phyloP scores from a whole-genome alignment of 1,140 invertebrate genomes.

The Heterodera schachtii region DNA sequence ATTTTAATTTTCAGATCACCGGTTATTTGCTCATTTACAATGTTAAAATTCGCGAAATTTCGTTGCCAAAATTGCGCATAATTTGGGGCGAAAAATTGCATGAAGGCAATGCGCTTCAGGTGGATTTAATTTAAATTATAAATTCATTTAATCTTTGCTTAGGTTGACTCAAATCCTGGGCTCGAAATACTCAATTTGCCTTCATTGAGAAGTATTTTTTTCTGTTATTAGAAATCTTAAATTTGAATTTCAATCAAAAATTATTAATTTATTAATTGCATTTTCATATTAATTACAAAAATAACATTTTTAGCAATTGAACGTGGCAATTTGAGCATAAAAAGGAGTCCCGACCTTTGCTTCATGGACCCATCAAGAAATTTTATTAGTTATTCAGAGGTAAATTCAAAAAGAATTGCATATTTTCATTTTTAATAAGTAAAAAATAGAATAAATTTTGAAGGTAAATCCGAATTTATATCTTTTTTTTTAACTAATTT shows the following conservation, averaged over 20 bases:
- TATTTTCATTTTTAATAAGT: constrained; percentile 10
- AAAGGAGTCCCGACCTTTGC: constrained; percentile 35
- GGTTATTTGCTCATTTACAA: constrained; percentile 50
- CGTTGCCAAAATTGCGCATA: constrained; percentile 40
- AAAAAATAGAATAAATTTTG: neutral
- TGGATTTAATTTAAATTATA: constrained; percentile 16
- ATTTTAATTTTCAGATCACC: constrained; percentile 38
- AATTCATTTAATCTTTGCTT: neutral
- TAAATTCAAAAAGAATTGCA: constrained; percentile 13
- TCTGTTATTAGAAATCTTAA: neutral
- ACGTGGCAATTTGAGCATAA: constrained; percentile 34
- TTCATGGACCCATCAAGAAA: constrained; percentile 25
- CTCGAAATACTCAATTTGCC: constrained; percentile 39
- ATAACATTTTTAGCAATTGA: constrained; percentile 38
- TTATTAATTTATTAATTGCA: neutral
- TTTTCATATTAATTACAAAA: too few species aligned
- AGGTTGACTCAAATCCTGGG: neutral
- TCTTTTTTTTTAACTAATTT: constrained; percentile 28
- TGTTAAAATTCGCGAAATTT: constrained; percentile 33
- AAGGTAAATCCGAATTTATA: too few species aligned
- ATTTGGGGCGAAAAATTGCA: constrained; percentile 49
- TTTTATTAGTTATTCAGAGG: constrained; percentile 43
- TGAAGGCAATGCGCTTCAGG: constrained; percentile 43
- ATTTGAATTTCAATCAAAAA: neutral
- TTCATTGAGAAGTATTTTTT: constrained; percentile 34